Percentiles rank a stretch among this genome's conserved stretches.
Conservation (phyloP, 2,888 invertebrate species). For the Ormyrus thymus region DNA sequence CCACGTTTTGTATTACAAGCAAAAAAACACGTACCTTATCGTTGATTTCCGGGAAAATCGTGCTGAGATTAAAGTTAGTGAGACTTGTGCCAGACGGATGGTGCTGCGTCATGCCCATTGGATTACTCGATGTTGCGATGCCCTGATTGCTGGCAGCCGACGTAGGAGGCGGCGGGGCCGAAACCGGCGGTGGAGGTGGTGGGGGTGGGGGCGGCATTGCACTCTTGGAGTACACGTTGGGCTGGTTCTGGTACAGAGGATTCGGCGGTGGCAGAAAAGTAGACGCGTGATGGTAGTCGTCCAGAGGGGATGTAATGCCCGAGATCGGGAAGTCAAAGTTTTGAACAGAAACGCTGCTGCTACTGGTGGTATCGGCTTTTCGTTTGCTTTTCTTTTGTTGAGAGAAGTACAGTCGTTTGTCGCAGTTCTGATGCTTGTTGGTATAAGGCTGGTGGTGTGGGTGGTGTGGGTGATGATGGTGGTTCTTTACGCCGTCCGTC, state of each 20-base stretch:
- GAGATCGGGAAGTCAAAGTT: constrained; percentile 71
- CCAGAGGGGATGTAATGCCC: constrained; percentile 68
- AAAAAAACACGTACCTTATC: constrained; percentile 72
- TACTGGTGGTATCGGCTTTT: constrained; percentile 58
- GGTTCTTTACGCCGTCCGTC: constrained; percentile 49
- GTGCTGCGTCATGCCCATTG: constrained; percentile 65
- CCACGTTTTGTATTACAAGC: no score
- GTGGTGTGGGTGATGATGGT: constrained; percentile 49
- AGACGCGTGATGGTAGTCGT: constrained; percentile 71
- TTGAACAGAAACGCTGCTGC: constrained; percentile 59
- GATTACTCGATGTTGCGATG: constrained; percentile 62
- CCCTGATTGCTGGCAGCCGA: constrained; percentile 5
- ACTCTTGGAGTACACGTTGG: constrained; percentile 66
- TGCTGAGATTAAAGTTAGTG: constrained; percentile 88
- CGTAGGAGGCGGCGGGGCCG: constrained; percentile 34
- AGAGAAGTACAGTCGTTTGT: constrained; percentile 66
- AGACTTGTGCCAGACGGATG: constrained; percentile 77
- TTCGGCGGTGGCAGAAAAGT: constrained; percentile 65
- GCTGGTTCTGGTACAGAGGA: constrained; percentile 70
- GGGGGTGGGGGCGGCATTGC: constrained; percentile 59
- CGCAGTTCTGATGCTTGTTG: constrained; percentile 70
- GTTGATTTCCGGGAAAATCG: constrained; percentile 90
- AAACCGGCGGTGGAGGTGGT: constrained; percentile 53
- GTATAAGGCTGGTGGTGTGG: constrained; percentile 58
- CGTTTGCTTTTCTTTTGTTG: constrained; percentile 69